A percentile compares a stretch with the other conserved stretches of the same genome.
Conservation (phyloP, 1,140 invertebrate genomes). For the Proctacanthus coquilletti region DNA sequence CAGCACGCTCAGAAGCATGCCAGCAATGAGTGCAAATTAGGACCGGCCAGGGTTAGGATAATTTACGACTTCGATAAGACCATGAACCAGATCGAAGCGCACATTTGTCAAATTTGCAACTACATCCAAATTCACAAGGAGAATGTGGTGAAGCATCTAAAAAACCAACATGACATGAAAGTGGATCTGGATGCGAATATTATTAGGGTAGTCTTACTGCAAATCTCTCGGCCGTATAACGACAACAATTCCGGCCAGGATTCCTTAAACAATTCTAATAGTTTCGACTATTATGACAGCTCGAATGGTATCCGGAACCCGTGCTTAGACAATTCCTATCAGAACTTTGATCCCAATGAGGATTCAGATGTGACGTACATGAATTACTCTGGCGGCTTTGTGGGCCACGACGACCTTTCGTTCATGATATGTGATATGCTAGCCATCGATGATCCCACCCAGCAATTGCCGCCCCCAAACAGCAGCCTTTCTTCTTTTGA, state of each 20-base stretch:
- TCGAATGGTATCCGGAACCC: too few species aligned
- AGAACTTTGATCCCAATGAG: too few species aligned
- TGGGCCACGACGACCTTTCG: conserved; percentile 4
- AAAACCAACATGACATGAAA: conserved; percentile 5
- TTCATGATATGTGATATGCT: conserved; percentile 9
- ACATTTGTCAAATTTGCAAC: conserved; percentile 7
- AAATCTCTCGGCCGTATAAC: background rate
- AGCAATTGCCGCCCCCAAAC: too few species aligned
- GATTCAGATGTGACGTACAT: background rate
- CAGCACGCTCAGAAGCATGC: conserved; percentile 4
- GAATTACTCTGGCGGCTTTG: background rate
- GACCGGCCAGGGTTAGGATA: conserved; percentile 2
- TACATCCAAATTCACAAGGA: conserved; percentile 6
- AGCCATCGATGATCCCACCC: too few species aligned
- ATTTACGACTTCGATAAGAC: conserved; percentile 4
- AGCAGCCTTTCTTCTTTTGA: too few species aligned
- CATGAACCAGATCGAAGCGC: conserved; percentile 4
- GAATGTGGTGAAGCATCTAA: conserved; percentile 8
- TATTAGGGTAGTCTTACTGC: conserved; percentile 6
- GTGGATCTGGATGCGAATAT: conserved; percentile 5
- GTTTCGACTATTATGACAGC: too few species aligned
- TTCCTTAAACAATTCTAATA: too few species aligned
- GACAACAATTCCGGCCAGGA: too few species aligned
- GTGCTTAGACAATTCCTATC: too few species aligned
- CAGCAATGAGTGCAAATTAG: conserved; percentile 3